Percentiles rank a stretch among this genome's conserved stretches.
Evolutionary conservation across 2,113 vertebrate genomes (phyloP).

Genomic region (Andinoacara biseriatus): DNA sequence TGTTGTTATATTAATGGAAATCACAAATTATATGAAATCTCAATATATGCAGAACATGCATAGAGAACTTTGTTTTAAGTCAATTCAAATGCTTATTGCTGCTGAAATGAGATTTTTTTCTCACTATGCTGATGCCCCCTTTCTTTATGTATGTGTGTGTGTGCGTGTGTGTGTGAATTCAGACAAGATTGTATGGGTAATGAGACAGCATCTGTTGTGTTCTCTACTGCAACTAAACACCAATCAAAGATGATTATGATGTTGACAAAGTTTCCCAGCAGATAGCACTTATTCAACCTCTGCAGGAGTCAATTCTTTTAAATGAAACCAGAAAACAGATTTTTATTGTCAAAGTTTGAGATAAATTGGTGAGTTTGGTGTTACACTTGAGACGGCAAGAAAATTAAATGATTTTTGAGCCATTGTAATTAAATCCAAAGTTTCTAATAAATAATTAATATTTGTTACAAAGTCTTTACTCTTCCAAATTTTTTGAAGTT

Average conservation of each 20-base stretch:
- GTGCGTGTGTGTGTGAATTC: slow-evolving; percentile 4
- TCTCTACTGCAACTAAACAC: slow-evolving; percentile 57
- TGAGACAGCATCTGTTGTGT: slow-evolving; percentile 75
- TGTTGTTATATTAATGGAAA: slow-evolving; percentile 19
- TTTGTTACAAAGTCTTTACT: not conserved
- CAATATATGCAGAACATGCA: not conserved
- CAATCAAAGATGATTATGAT: slow-evolving; percentile 79
- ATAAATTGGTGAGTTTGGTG: not conserved
- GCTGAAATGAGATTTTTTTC: not conserved
- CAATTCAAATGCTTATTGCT: not conserved
- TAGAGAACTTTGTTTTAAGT: not conserved
- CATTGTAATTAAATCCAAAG: slow-evolving; percentile 7
- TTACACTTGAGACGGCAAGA: not conserved
- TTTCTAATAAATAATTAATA: slow-evolving; percentile 1
- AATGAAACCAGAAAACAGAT: slow-evolving; percentile 29
- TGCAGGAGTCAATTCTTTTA: slow-evolving; percentile 57
- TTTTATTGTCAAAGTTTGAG: slow-evolving; percentile 19
- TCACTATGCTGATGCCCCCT: not conserved
- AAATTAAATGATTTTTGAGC: not conserved
- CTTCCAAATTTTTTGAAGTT: not conserved
- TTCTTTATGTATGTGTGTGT: slow-evolving; percentile 11
- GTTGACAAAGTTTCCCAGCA: slow-evolving; percentile 73
- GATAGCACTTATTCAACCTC: slow-evolving; percentile 62
- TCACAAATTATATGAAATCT: not conserved
- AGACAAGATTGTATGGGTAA: slow-evolving; percentile 55